Evolutionary conservation across 2,113 vertebrate genomes (phyloP).

Genomic region (Silurus asotus): DNA sequence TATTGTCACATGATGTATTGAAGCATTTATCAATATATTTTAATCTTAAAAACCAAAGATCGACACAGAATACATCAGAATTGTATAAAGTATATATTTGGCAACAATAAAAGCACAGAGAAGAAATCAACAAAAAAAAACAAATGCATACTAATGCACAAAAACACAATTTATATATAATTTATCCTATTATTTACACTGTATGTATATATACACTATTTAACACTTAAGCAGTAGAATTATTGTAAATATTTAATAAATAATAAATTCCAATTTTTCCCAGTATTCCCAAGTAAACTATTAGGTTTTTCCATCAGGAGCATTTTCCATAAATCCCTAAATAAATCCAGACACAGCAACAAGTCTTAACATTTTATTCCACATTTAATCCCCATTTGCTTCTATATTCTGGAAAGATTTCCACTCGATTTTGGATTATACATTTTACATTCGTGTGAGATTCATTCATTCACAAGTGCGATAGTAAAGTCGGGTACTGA

Average conservation of each 20-base stretch:
- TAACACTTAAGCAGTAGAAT: neutral
- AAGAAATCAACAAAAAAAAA: neutral
- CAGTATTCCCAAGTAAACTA: neutral
- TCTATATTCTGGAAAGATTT: too few species aligned
- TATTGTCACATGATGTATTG: neutral
- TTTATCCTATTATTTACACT: neutral
- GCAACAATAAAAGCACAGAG: neutral
- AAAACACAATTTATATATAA: neutral
- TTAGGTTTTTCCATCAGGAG: neutral
- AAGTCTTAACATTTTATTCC: too few species aligned
- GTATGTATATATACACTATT: neutral
- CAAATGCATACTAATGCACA: neutral
- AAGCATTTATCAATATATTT: neutral
- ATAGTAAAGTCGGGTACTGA: too few species aligned
- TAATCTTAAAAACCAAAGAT: neutral
- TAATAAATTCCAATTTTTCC: neutral
- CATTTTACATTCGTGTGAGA: too few species aligned
- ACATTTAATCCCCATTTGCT: too few species aligned
- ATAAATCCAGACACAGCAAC: neutral
- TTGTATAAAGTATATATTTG: neutral
- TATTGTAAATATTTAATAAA: neutral
- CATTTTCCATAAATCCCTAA: neutral
- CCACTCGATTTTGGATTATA: too few species aligned
- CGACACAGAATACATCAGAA: neutral
- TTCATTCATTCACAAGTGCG: too few species aligned